Conservation (phyloP, 2,113 vertebrate species). For the Corythaeola cristata region DNA sequence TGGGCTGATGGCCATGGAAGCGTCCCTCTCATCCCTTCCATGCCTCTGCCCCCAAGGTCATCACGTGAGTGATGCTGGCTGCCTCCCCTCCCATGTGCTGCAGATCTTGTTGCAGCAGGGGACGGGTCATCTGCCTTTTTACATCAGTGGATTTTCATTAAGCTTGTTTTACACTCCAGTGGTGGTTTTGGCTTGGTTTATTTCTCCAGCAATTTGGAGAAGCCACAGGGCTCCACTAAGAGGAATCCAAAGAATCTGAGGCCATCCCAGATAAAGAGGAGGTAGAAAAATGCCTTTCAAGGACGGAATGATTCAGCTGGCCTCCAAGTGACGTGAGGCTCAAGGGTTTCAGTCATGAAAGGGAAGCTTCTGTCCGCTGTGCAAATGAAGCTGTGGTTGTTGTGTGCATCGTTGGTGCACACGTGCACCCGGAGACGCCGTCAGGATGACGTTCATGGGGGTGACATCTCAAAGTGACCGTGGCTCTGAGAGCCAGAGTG, state of each 20-base stretch:
- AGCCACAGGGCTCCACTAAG: not conserved
- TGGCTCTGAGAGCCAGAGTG: not conserved
- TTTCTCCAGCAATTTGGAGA: constrained; percentile 8
- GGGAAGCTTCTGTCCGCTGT: not conserved
- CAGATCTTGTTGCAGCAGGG: not conserved
- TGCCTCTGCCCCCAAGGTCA: not conserved
- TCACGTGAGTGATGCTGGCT: fast-evolving
- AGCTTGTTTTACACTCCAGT: constrained; percentile 1
- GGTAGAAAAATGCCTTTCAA: not conserved
- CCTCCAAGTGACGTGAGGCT: not conserved
- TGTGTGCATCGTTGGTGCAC: not conserved
- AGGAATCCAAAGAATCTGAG: constrained; percentile 19
- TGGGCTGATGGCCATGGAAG: not conserved
- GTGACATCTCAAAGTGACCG: not conserved
- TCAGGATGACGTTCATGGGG: not conserved
- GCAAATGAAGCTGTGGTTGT: not conserved
- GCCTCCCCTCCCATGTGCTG: not conserved
- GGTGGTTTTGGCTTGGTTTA: not conserved
- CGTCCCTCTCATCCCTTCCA: fast-evolving
- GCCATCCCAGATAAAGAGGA: not conserved
- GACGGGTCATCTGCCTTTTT: not conserved
- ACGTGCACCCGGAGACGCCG: not conserved
- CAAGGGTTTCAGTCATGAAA: not conserved
- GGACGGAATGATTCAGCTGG: not conserved
- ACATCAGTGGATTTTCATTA: not conserved